These are phyloP conservation scores for Frieseomelitta varia DNA, from an alignment of 1,140 invertebrate species.

Conservation along the genomic window DNA sequence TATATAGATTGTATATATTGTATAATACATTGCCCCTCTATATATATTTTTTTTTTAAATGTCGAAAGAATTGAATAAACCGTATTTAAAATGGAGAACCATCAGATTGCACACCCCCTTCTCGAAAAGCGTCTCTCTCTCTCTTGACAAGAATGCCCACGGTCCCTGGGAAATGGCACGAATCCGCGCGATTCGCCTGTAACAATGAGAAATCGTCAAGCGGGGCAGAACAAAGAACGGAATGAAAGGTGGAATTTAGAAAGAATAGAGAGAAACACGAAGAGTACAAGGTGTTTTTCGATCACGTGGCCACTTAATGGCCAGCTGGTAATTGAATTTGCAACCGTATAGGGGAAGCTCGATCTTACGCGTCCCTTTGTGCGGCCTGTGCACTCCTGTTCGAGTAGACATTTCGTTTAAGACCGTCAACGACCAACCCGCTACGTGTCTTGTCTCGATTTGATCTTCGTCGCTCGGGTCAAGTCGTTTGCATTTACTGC, in stretches of 20 bases:
- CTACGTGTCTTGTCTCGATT: slow-evolving; percentile 52
- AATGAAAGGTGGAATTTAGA: not conserved
- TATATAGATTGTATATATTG: no score
- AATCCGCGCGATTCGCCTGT: not conserved
- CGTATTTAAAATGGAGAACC: no score
- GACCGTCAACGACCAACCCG: not conserved
- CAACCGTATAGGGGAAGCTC: slow-evolving; percentile 20
- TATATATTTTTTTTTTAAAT: no score
- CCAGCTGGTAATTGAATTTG: slow-evolving; percentile 49
- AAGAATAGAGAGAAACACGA: not conserved
- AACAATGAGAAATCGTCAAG: not conserved
- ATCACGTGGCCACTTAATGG: slow-evolving; percentile 36
- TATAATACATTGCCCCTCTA: no score
- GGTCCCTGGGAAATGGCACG: not conserved
- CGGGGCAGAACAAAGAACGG: not conserved
- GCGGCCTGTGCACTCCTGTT: slow-evolving; percentile 23
- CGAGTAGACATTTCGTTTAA: not conserved
- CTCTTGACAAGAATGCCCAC: no score
- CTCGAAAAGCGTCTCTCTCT: not conserved
- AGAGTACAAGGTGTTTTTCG: slow-evolving; percentile 1
- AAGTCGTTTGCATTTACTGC: slow-evolving; percentile 57
- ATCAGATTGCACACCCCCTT: no score
- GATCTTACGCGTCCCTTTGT: slow-evolving; percentile 37
- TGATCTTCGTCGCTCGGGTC: slow-evolving; percentile 41
- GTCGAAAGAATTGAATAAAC: no score